Conservation (phyloP, 2,113 vertebrate genomes). For the Vombatus ursinus region DNA sequence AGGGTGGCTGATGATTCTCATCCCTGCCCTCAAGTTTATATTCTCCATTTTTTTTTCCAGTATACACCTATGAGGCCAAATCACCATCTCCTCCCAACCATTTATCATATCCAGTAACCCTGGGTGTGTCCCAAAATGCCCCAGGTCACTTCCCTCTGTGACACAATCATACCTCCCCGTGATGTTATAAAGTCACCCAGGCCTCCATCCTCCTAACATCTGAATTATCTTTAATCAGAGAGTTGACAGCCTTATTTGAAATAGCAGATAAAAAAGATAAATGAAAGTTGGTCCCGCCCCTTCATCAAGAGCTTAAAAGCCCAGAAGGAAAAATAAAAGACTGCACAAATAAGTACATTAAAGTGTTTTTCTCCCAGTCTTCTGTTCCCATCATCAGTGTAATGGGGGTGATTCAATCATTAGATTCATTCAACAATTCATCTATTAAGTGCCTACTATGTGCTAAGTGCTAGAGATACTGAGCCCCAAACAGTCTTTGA, state of each 20-base stretch:
- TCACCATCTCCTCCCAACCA: neutral
- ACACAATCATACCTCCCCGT: conserved; percentile 20
- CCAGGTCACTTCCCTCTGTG: conserved; percentile 61
- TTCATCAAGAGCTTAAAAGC: neutral
- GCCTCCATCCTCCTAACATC: neutral
- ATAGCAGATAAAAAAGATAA: neutral
- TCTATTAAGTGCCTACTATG: neutral
- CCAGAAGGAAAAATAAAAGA: neutral
- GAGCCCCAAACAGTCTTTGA: neutral
- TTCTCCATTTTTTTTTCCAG: neutral
- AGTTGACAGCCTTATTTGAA: neutral
- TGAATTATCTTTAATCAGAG: neutral
- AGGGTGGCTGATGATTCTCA: neutral
- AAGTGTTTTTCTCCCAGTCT: neutral
- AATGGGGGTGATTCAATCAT: neutral
- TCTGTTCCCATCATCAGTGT: neutral
- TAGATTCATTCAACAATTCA: neutral
- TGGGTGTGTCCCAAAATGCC: neutral
- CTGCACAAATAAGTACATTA: neutral
- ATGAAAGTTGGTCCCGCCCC: neutral
- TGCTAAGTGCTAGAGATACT: neutral
- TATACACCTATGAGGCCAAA: neutral
- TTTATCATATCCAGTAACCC: neutral
- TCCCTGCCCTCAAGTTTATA: neutral
- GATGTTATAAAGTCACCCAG: neutral